Conservation (phyloP, 2,888 invertebrate genomes). For the Dexiosoma caninum region DNA sequence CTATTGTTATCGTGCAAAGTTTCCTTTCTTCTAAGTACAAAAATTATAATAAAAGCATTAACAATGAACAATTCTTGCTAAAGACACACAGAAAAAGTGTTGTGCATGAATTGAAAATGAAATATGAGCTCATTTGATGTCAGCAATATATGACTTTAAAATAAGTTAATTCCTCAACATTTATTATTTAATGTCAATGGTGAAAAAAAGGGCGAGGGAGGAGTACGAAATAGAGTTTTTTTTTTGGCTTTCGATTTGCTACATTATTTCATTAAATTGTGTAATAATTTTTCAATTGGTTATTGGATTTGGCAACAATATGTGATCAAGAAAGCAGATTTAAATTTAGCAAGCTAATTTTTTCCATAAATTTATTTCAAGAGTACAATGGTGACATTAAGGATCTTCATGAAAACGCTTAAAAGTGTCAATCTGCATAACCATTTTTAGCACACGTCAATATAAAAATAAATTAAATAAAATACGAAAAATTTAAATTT, state of each 20-base stretch:
- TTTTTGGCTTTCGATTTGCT: not conserved
- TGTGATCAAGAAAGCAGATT: too few relatives aligned
- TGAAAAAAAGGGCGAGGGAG: not conserved
- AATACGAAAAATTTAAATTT: too few relatives aligned
- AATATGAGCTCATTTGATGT: conserved; percentile 60
- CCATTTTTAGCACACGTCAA: too few relatives aligned
- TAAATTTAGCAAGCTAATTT: too few relatives aligned
- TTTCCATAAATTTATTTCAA: too few relatives aligned
- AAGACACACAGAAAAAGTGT: conserved; percentile 36
- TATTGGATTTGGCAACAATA: too few relatives aligned
- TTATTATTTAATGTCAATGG: not conserved
- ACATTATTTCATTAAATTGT: too few relatives aligned
- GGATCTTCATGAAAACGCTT: too few relatives aligned
- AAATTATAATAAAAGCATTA: conserved; percentile 22
- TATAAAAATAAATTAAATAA: too few relatives aligned
- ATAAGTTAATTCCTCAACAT: conserved; percentile 18
- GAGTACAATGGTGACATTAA: too few relatives aligned
- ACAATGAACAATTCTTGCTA: not conserved
- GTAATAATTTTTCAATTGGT: too few relatives aligned
- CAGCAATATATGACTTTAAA: conserved; percentile 45
- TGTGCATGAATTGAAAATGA: conserved; percentile 62
- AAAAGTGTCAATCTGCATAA: too few relatives aligned
- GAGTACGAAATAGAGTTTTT: not conserved
- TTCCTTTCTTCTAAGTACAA: not conserved
- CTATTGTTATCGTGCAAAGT: conserved; percentile 42